phyloP scores from a whole-genome alignment of 2,113 vertebrate genomes.

The Tympanuchus pallidicinctus region DNA sequence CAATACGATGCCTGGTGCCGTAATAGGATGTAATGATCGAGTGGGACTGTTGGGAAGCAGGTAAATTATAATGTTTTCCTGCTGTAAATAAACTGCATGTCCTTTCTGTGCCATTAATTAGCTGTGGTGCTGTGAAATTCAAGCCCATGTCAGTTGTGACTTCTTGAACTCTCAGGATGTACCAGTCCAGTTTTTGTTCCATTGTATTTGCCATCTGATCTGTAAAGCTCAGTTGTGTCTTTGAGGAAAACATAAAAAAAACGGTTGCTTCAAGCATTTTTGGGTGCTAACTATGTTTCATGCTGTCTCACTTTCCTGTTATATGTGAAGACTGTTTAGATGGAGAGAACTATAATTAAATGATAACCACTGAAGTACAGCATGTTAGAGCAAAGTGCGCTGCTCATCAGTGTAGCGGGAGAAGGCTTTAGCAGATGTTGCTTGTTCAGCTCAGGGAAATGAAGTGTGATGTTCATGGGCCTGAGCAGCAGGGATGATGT shows the following conservation, averaged over 20 bases:
- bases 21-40: not conserved
- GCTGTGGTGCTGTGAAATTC: not conserved
- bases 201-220: not conserved
- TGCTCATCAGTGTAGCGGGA: not conserved
- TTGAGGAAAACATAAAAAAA: not conserved
- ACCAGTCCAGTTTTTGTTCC: not conserved
- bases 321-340: not conserved
- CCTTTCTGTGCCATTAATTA: not conserved
- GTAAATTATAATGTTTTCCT: not conserved
- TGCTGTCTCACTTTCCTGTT: not conserved
- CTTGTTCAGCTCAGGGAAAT: not conserved
- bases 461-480: rapidly evolving
- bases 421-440: not conserved
- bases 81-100: not conserved
- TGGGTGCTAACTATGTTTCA: not conserved
- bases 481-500: not conserved
- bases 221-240: not conserved
- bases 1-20: rapidly evolving
- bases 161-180: not conserved
- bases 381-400: not conserved
- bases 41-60: not conserved
- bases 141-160: rapidly evolving
- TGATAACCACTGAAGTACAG: not conserved
- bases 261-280: not conserved
- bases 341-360: not conserved